These are phyloP conservation scores for Sebastes schlegelii DNA, from an alignment of 2,113 vertebrate genomes.

Conservation along the genomic window DNA sequence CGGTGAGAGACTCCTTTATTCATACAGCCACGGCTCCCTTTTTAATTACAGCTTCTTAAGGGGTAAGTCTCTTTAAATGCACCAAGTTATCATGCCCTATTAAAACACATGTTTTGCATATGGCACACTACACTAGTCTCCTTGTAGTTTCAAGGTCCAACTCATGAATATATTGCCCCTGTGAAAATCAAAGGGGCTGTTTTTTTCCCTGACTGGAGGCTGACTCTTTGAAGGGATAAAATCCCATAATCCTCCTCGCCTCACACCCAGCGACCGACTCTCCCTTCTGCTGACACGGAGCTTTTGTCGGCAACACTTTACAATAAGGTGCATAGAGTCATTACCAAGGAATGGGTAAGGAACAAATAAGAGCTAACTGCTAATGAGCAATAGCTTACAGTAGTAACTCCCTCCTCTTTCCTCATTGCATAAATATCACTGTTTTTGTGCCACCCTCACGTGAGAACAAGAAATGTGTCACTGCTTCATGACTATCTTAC, in stretches of 20 bases:
- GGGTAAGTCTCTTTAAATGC: conserved; percentile 66
- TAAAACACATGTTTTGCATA: conserved; percentile 69
- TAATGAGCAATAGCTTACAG: conserved; percentile 33
- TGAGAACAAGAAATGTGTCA: background rate
- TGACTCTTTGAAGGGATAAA: conserved; percentile 77
- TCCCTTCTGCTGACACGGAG: conserved; percentile 64
- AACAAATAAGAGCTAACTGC: conserved; percentile 26
- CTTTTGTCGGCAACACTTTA: conserved; percentile 52
- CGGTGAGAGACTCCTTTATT: conserved; percentile 42
- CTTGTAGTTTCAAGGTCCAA: conserved; percentile 69
- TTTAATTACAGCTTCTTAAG: conserved; percentile 71
- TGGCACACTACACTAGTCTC: conserved; percentile 59
- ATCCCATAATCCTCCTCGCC: conserved; percentile 74
- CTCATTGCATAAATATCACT: background rate
- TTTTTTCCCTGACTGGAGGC: conserved; percentile 68
- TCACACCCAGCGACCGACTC: conserved; percentile 54
- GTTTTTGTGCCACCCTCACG: background rate
- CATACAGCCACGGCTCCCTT: conserved; percentile 46
- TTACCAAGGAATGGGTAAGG: conserved; percentile 14
- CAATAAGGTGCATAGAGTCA: conserved; percentile 15
- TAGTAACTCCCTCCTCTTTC: background rate
- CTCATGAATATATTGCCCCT: conserved; percentile 69
- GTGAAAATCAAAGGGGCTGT: conserved; percentile 68
- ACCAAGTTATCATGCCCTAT: conserved; percentile 56
- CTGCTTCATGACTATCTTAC: background rate